Evolutionary conservation across 2,797 vertebrate genomes (phyloP).

Genomic region (Cetoscarus ocellatus): DNA sequence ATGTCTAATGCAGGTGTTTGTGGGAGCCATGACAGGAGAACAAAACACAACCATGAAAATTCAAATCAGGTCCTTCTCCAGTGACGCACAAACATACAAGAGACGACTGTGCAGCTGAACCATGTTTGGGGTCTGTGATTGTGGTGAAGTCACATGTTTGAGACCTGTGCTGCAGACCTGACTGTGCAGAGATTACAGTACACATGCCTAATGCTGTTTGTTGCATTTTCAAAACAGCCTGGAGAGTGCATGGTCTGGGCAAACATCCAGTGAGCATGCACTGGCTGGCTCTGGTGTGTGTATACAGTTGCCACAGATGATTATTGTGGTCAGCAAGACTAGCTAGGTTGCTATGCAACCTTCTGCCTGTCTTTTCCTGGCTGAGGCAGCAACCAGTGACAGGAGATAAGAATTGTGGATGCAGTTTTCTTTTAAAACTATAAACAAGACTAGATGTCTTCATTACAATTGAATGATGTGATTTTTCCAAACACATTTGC

Average conservation of each 20-base stretch:
- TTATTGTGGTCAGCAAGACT: conserved; percentile 46
- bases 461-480: background rate
- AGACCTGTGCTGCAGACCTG: conserved; percentile 2
- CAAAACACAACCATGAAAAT: conserved; percentile 57
- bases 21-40: conserved; percentile 34
- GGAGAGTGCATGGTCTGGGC: background rate
- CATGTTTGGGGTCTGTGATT: background rate
- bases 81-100: conserved; percentile 48
- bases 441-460: background rate
- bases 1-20: conserved; percentile 51
- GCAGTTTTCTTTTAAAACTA: conserved; percentile 13
- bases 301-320: conserved; percentile 47
- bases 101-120: conserved; percentile 19
- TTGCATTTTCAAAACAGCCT: conserved; percentile 16
- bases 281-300: conserved; percentile 32
- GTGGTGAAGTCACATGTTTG: conserved; percentile 7
- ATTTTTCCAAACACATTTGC: conserved; percentile 5
- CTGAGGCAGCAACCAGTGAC: conserved; percentile 2
- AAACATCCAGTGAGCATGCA: conserved; percentile 35
- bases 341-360: conserved; percentile 73
- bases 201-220: background rate
- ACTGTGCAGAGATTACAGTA: conserved; percentile 2
- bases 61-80: conserved; percentile 68
- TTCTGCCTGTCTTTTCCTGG: conserved; percentile 29
- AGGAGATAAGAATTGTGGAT: conserved; percentile 12